phyloP scores from a whole-genome alignment of 1,140 invertebrate genomes.

The Drosophila punjabiensis region DNA sequence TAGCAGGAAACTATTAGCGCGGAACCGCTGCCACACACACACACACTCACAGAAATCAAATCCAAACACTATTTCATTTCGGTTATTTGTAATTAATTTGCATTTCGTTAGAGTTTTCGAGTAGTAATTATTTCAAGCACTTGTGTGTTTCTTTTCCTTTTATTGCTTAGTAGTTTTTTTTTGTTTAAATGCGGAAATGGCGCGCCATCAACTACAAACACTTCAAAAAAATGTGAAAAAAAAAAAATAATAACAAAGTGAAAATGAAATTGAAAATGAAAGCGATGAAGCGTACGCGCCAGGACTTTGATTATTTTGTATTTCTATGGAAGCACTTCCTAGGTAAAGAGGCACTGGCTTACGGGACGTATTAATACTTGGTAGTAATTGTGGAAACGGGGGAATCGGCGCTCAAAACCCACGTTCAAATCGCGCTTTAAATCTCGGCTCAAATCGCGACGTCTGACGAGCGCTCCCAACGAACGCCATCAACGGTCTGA shows the following conservation, averaged over 20 bases:
- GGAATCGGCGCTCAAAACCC: background rate
- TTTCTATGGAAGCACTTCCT: constrained; percentile 20
- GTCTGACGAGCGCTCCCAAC: constrained; percentile 65
- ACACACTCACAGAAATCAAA: constrained; percentile 30
- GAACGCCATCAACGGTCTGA: constrained; percentile 77
- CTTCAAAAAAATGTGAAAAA: constrained; percentile 38
- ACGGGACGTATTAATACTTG: constrained; percentile 1
- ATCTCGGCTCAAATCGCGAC: constrained; percentile 55
- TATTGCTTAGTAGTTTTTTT: constrained; percentile 14
- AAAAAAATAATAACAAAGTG: constrained; percentile 18
- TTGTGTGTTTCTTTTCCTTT: constrained; percentile 22
- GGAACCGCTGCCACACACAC: constrained; percentile 44
- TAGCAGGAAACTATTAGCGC: constrained; percentile 70
- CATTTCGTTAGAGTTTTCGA: constrained; percentile 64
- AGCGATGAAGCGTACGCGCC: constrained; percentile 1
- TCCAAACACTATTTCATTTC: constrained; percentile 26
- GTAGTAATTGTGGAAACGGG: background rate
- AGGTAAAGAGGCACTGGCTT: constrained; percentile 6
- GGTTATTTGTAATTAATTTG: constrained; percentile 69
- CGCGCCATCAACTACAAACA: constrained; percentile 42
- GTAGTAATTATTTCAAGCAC: constrained; percentile 42
- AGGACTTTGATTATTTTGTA: background rate
- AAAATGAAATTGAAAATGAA: constrained; percentile 2
- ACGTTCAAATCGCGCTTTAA: constrained; percentile 28
- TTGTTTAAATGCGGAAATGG: constrained; percentile 65